Evolutionary conservation across 2,113 vertebrate genomes (phyloP), one percentile per base, ranked within the genome.

Genomic region (Hippocampus barbouri): DNA sequence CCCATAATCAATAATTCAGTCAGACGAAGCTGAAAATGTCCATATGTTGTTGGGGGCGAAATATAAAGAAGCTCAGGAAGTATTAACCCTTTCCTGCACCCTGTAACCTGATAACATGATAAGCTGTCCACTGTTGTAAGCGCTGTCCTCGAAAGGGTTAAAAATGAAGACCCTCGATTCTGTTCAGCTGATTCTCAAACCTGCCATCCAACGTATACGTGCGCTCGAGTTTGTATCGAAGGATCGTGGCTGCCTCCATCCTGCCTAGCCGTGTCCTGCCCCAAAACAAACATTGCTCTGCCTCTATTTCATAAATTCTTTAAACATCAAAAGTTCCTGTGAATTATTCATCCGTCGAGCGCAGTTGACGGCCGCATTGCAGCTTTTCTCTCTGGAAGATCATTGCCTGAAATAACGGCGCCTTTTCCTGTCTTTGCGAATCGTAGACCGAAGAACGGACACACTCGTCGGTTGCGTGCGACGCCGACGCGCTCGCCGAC

Each of bases 261-360:
- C 71, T 75, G 54, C 59, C 73, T 67, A 30, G 30, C 30, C 30
- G 30, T 3, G 23, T 53, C 80, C 71, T 75, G 54, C 62, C 73
- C 69, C 75, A 81, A 89, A 90, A 91, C 86, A 89, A 90, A 90
- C 87, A 89, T 59, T 18, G 70, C 80, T 74, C 81, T 80, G 68
- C 84, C 80, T 85, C 81, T 73, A 80, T 82, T 81, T 90, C 85
- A 89, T 91, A 60, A 90, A 91, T 91, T 88, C 80, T 90, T 91
- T 83, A 90, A 81, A 82, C 81, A 75, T 81, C 45, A 68, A n/a
- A 66, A 65, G 75, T 79, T 80, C 69, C 70, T 61, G 68, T 91
- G 64, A 85, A 91, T 90, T 79, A 91, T 90, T 89, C 45, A 91
- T 82, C 71, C 47, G 25, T 25, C 47, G 34, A 70, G 79, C 83